phyloP scores from a whole-genome alignment of 53 echinoderm and acorn worm species.

The Crossaster papposus region DNA sequence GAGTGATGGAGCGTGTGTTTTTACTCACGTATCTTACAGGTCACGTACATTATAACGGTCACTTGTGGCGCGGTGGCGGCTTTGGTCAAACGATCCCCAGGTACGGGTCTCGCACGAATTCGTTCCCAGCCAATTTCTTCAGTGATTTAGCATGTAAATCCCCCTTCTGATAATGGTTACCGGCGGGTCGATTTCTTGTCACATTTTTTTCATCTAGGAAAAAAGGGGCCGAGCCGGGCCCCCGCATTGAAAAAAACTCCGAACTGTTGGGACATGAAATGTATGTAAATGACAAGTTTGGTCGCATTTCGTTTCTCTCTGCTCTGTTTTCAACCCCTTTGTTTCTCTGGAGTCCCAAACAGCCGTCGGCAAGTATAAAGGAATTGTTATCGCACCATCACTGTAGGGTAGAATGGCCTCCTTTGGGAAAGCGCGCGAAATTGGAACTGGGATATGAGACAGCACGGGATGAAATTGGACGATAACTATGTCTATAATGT shows the following conservation, averaged over 20 bases:
- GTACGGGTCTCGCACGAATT: constrained; percentile 26
- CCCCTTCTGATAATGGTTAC: constrained; percentile 28
- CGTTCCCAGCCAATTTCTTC: constrained; percentile 42
- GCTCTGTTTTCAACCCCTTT: background rate
- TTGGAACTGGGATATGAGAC: background rate
- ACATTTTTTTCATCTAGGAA: constrained; percentile 29
- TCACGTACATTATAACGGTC: constrained; percentile 51
- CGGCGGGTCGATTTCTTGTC: constrained; percentile 37
- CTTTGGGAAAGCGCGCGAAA: constrained; percentile 1
- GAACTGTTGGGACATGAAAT: constrained; percentile 38
- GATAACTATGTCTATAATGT: background rate
- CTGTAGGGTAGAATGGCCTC: background rate
- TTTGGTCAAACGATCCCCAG: constrained; percentile 3
- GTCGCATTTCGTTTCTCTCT: background rate
- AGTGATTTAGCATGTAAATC: constrained; percentile 47
- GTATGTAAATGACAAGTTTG: constrained; percentile 32
- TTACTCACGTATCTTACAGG: constrained; percentile 26
- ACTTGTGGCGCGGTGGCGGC: constrained; percentile 55
- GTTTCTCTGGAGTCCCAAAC: background rate
- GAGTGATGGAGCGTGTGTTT: background rate
- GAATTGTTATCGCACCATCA: background rate
- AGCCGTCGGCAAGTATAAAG: background rate
- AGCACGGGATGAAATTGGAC: background rate
- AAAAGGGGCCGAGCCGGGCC: background rate
- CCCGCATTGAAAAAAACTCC: background rate